Evolutionary conservation across 2,797 vertebrate species (phyloP).

Genomic region (Gallinago solitaria): DNA sequence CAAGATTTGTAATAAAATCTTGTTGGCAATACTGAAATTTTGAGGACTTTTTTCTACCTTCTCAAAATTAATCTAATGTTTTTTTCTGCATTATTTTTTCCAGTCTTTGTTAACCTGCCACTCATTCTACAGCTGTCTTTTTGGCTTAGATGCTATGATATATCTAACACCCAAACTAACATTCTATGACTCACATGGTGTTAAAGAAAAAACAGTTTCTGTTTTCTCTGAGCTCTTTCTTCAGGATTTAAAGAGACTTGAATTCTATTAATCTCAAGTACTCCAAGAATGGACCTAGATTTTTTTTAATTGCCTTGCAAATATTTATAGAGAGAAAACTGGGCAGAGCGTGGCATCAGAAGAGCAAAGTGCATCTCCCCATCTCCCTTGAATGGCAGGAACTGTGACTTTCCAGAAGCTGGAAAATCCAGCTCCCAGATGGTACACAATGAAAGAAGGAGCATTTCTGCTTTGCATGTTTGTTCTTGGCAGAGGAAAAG

Average conservation of each 20-base stretch:
- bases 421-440: neutral
- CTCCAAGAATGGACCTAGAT: neutral
- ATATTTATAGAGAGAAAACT: constrained; percentile 14
- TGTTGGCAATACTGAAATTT: neutral
- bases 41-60: neutral
- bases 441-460: neutral
- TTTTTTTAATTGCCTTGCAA: constrained; percentile 25
- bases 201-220: neutral
- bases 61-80: neutral
- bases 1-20: neutral
- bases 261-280: constrained; percentile 31
- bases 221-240: neutral
- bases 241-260: neutral
- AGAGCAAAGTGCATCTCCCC: neutral
- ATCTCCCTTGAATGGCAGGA: neutral
- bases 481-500: neutral
- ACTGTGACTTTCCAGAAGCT: neutral
- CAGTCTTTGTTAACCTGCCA: constrained; percentile 19
- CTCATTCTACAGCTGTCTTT: constrained; percentile 31
- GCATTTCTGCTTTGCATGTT: neutral
- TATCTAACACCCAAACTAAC: constrained; percentile 41
- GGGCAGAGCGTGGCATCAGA: neutral
- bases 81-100: neutral
- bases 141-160: constrained; percentile 1
- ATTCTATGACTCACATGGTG: neutral